These are phyloP conservation scores for Vultur gryphus DNA, from an alignment of 2,797 vertebrate species.

Conservation along the genomic window DNA sequence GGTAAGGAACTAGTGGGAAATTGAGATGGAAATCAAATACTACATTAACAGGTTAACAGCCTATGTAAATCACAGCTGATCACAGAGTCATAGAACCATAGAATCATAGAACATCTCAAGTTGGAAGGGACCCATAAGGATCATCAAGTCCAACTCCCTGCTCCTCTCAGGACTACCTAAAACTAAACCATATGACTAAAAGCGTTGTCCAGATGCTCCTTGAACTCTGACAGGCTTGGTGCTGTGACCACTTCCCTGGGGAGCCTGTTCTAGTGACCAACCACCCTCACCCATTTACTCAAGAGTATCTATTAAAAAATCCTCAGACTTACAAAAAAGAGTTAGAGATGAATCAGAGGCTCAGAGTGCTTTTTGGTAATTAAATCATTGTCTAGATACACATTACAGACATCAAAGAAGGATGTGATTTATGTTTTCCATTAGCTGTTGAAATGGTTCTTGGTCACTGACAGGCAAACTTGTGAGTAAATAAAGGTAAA, in stretches of 20 bases:
- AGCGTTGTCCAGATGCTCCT: too few species aligned
- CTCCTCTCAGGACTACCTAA: too few species aligned
- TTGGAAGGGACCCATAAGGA: too few species aligned
- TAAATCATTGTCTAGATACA: neutral
- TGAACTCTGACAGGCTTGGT: too few species aligned
- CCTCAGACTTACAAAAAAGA: neutral
- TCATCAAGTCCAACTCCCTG: too few species aligned
- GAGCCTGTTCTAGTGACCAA: too few species aligned
- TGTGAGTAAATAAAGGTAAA: slow-evolving; percentile 3
- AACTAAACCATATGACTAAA: too few species aligned
- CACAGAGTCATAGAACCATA: too few species aligned
- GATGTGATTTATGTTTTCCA: neutral
- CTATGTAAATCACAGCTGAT: neutral
- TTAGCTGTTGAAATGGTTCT: slow-evolving; percentile 27
- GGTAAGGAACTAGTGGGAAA: neutral
- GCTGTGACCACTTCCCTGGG: too few species aligned
- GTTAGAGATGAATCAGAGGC: neutral
- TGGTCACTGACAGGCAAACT: neutral
- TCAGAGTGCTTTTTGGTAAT: neutral
- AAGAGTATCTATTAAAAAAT: neutral
- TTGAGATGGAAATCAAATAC: neutral
- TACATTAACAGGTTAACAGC: neutral
- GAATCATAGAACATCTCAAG: too few species aligned
- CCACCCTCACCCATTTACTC: neutral
- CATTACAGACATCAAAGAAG: neutral